Evolutionary conservation across 2,797 vertebrate species (phyloP).

Genomic region (Parauchenoglanis ngamensis): DNA sequence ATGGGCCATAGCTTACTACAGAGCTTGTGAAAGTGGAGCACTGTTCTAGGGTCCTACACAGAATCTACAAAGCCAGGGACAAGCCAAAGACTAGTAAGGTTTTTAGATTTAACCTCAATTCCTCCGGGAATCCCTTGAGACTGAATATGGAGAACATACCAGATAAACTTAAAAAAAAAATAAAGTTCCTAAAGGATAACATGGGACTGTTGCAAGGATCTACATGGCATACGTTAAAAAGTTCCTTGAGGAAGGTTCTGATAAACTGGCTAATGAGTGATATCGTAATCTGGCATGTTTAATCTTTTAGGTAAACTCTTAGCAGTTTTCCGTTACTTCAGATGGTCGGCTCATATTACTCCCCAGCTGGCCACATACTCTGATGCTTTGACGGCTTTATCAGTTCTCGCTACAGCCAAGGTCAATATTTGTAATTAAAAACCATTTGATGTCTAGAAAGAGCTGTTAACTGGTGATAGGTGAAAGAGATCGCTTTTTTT

Average conservation of each 20-base stretch:
- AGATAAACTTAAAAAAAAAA: not conserved
- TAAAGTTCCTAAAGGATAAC: not conserved
- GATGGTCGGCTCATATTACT: not conserved
- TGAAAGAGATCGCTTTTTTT: not conserved
- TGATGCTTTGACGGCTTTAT: not conserved
- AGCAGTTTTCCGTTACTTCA: not conserved
- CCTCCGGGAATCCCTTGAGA: not conserved
- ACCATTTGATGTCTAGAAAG: conserved; percentile 3
- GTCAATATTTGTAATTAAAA: conserved; percentile 31
- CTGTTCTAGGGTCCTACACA: not conserved
- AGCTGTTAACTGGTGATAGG: conserved; percentile 7
- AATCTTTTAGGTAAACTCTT: not conserved
- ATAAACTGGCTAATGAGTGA: not conserved
- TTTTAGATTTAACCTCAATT: not conserved
- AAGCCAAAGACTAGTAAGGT: not conserved
- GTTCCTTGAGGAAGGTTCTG: not conserved
- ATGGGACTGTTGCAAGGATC: not conserved
- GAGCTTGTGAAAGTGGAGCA: not conserved
- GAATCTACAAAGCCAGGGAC: not conserved
- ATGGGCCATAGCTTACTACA: not conserved
- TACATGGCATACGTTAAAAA: not conserved
- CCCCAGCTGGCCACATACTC: not conserved
- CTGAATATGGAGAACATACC: not conserved
- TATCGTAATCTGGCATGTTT: not conserved
- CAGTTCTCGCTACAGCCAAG: not conserved